Evolutionary conservation across 2,797 vertebrate species (phyloP).

Genomic region (Ctenochaetus hawaiiensis): DNA sequence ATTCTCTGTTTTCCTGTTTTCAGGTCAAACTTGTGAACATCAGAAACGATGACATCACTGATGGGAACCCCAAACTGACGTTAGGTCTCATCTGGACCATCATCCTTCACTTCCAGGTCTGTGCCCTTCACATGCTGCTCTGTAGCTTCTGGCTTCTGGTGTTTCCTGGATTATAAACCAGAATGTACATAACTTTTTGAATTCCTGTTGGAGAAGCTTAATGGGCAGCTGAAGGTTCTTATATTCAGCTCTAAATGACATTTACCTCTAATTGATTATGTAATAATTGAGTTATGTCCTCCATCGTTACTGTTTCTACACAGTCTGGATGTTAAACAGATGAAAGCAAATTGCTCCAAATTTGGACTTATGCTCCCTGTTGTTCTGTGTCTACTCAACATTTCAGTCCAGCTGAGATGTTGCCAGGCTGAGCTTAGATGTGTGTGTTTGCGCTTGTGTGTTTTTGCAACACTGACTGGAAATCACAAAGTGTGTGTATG

Average conservation of each 20-base stretch:
- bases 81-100: slow-evolving; percentile 99
- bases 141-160: background rate
- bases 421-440: slow-evolving; percentile 17
- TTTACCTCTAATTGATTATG: slow-evolving; percentile 23
- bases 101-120: slow-evolving; percentile 99
- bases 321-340: slow-evolving; percentile 30
- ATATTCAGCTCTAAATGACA: background rate
- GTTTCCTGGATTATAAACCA: background rate
- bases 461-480: background rate
- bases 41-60: slow-evolving; percentile 97
- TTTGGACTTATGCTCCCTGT: background rate
- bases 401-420: slow-evolving; percentile 13
- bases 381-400: background rate
- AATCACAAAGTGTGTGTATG: slow-evolving; percentile 11
- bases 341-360: slow-evolving; percentile 15
- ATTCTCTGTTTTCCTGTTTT: background rate
- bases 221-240: background rate
- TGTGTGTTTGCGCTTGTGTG: slow-evolving; percentile 13
- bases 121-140: background rate
- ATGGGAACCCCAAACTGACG: slow-evolving; percentile 98
- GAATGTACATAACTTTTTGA: background rate
- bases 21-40: slow-evolving; percentile 99
- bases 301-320: slow-evolving; percentile 9
- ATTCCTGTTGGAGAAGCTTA: background rate
- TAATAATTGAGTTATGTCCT: slow-evolving; percentile 18